A percentile compares a stretch with the other conserved stretches of the same genome.
These are phyloP conservation scores for Martes martes DNA, from an alignment of 2,113 vertebrate species.

Conservation along the genomic window DNA sequence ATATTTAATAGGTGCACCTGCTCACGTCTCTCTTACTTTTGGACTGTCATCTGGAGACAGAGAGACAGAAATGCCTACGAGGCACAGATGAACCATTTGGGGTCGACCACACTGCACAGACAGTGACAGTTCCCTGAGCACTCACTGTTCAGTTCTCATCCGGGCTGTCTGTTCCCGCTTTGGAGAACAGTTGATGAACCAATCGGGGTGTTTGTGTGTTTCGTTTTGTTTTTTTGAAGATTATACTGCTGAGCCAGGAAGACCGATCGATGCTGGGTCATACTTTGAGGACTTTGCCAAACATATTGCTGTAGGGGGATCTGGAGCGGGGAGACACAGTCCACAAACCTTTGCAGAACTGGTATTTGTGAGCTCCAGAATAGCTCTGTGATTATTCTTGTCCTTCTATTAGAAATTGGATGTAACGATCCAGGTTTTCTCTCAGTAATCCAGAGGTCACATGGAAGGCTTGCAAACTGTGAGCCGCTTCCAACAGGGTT, in stretches of 20 bases:
- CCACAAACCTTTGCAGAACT: not conserved
- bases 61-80: slow-evolving; percentile 47
- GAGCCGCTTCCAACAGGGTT: not conserved
- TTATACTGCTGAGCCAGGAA: not conserved
- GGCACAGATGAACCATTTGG: slow-evolving; percentile 53
- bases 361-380: not conserved
- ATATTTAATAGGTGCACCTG: slow-evolving; percentile 74
- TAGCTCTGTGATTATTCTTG: not conserved
- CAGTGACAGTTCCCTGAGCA: slow-evolving; percentile 26
- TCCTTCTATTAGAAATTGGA: not conserved
- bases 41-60: slow-evolving; percentile 57
- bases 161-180: not conserved
- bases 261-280: not conserved
- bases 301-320: not conserved
- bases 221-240: not conserved
- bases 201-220: not conserved
- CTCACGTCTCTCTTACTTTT: slow-evolving; percentile 41
- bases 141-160: not conserved
- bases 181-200: not conserved
- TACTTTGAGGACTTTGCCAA: not conserved
- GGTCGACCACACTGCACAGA: slow-evolving; percentile 37
- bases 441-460: not conserved
- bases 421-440: not conserved
- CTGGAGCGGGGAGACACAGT: not conserved
- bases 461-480: not conserved